phyloP scores from a whole-genome alignment of 2,113 vertebrate genomes.

The Grantiella picta region DNA sequence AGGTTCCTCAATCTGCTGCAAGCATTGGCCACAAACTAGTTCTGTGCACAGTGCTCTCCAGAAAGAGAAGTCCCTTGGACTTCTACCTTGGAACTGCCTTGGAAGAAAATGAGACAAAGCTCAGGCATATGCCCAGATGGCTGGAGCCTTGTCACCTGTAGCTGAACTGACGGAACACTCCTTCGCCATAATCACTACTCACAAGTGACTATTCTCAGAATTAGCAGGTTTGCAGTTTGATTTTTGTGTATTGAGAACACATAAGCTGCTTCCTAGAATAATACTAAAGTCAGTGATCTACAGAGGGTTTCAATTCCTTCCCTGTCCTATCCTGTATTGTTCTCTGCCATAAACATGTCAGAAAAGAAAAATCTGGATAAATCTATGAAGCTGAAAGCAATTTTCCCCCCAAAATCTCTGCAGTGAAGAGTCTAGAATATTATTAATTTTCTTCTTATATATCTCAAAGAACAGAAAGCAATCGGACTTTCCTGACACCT shows the following conservation, averaged over 20 bases:
- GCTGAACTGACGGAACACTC: neutral
- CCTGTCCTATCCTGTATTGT: neutral
- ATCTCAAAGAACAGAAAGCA: neutral
- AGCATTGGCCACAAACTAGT: neutral
- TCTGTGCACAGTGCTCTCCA: neutral
- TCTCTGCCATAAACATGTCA: neutral
- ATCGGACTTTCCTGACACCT: neutral
- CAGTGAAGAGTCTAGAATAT: neutral
- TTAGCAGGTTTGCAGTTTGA: neutral
- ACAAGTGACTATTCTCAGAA: neutral
- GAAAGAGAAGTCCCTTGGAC: neutral
- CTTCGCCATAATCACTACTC: neutral
- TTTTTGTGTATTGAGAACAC: neutral
- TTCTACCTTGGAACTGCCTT: neutral
- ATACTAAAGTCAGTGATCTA: neutral
- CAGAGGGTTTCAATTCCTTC: neutral
- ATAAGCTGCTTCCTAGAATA: neutral
- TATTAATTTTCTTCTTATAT: neutral
- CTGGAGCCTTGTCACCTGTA: neutral
- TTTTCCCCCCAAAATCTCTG: neutral
- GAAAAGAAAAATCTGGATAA: neutral
- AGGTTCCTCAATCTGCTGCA: neutral
- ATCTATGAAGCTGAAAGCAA: neutral
- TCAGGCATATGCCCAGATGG: accelerated
- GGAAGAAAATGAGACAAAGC: neutral